A percentile compares a stretch with the other conserved stretches of the same genome.
Conservation (phyloP, 37 sponge, comb jelly and placozoan genomes). For the Chondrosia reniformis region DNA sequence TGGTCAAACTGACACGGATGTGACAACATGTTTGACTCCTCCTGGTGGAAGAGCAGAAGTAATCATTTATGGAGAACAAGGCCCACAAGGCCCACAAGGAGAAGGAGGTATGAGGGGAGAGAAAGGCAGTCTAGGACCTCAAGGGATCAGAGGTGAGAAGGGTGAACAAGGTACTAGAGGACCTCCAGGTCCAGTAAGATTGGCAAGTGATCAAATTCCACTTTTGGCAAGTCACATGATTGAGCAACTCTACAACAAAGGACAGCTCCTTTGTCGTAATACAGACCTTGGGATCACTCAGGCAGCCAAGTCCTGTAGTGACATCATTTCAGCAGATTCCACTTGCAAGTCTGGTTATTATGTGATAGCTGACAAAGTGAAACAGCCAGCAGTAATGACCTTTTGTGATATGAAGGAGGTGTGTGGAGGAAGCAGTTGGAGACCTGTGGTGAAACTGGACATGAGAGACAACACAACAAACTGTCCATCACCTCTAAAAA, state of each 20-base stretch:
- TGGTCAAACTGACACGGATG: background rate
- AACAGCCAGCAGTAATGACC: background rate
- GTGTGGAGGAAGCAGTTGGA: background rate
- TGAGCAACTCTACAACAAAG: background rate
- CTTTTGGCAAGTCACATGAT: too few relatives aligned
- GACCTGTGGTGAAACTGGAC: background rate
- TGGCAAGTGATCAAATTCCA: background rate
- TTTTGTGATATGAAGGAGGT: background rate
- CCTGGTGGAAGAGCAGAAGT: background rate
- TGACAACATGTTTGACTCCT: background rate
- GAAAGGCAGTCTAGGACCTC: background rate
- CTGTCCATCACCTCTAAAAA: background rate
- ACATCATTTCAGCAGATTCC: background rate
- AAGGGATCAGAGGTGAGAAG: background rate
- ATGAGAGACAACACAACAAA: background rate
- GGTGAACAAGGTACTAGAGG: background rate
- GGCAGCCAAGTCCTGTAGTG: background rate
- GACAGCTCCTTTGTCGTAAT: background rate
- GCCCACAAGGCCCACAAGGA: slow-evolving; percentile 5
- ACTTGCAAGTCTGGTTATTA: background rate
- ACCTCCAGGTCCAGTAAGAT: slow-evolving; percentile 2
- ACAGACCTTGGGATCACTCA: background rate
- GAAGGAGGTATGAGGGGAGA: background rate
- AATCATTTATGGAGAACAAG: background rate
- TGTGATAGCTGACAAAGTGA: background rate